phyloP scores from a whole-genome alignment of 2,113 vertebrate genomes.

The Polyodon spathula region DNA sequence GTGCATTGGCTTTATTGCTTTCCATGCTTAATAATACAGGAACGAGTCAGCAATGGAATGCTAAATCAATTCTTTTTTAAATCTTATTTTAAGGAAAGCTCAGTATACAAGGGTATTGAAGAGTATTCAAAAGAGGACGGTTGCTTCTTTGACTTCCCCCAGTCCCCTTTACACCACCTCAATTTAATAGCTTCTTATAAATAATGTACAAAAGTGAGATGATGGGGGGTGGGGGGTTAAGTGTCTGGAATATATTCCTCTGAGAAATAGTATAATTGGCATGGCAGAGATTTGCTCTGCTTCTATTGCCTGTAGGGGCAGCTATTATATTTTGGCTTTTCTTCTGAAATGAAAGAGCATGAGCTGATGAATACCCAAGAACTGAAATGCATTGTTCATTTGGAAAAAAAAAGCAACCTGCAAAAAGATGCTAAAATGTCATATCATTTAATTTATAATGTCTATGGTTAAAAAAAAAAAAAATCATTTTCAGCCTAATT shows the following conservation, averaged over 20 bases:
- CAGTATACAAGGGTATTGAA: too few relatives aligned
- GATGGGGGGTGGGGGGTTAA: slow-evolving; percentile 28
- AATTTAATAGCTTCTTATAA: too few relatives aligned
- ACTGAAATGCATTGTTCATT: slow-evolving; percentile 25
- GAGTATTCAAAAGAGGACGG: too few relatives aligned
- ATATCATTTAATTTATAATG: not conserved
- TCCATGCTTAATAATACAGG: too few relatives aligned
- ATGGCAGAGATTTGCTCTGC: slow-evolving; percentile 21
- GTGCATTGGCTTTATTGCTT: too few relatives aligned
- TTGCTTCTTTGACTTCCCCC: too few relatives aligned
- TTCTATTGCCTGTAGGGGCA: slow-evolving; percentile 28
- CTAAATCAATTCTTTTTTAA: too few relatives aligned
- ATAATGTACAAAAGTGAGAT: too few relatives aligned
- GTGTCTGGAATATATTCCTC: slow-evolving; percentile 31
- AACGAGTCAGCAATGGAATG: too few relatives aligned
- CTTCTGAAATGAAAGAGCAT: slow-evolving; percentile 29
- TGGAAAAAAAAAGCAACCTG: not conserved
- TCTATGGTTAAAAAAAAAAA: not conserved
- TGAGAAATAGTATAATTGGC: slow-evolving; percentile 40
- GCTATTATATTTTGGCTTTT: slow-evolving; percentile 29
- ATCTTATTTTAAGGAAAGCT: too few relatives aligned
- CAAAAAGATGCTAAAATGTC: not conserved
- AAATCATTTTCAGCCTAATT: too few relatives aligned
- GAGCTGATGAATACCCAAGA: slow-evolving; percentile 25
- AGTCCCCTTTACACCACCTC: too few relatives aligned